Evolutionary conservation across 2,797 vertebrate genomes (phyloP).

Genomic region (Sebastes minor): DNA sequence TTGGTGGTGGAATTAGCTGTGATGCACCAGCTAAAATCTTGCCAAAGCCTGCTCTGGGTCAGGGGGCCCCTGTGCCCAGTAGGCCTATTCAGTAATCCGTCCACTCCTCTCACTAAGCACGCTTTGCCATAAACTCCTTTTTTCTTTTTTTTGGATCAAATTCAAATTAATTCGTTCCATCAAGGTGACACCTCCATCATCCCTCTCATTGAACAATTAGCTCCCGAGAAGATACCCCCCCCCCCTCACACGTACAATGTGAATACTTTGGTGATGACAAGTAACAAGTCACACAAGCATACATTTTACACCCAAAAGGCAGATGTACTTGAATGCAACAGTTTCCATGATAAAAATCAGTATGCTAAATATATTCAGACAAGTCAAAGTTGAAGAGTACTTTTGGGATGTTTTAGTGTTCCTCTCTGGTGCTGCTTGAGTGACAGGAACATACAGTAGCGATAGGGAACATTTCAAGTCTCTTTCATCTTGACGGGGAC

Average conservation of each 20-base stretch:
- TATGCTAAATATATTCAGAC: conserved; percentile 34
- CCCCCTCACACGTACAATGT: neutral
- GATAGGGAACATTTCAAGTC: conserved; percentile 46
- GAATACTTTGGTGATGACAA: conserved; percentile 29
- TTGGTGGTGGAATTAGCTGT: too few relatives aligned
- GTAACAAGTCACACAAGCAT: conserved; percentile 31
- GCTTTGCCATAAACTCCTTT: neutral
- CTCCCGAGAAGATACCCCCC: neutral
- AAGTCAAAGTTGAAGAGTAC: conserved; percentile 43
- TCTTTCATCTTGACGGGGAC: conserved; percentile 47
- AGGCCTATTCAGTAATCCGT: neutral
- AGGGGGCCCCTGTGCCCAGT: neutral
- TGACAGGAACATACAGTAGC: conserved; percentile 51
- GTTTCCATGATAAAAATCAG: conserved; percentile 21
- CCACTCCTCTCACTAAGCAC: neutral
- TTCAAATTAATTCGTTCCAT: neutral
- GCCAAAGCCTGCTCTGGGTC: neutral
- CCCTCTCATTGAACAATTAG: neutral
- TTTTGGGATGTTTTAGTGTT: conserved; percentile 37
- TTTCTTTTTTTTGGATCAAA: neutral
- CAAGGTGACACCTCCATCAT: neutral
- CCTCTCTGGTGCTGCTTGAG: conserved; percentile 46
- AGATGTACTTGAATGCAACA: conserved; percentile 46
- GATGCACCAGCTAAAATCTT: neutral
- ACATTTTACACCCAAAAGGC: conserved; percentile 36